A percentile compares a stretch with the other conserved stretches of the same genome.
These are phyloP conservation scores for Drosophila bunnanda DNA, from an alignment of 2,888 invertebrate genomes.

Conservation along the genomic window DNA sequence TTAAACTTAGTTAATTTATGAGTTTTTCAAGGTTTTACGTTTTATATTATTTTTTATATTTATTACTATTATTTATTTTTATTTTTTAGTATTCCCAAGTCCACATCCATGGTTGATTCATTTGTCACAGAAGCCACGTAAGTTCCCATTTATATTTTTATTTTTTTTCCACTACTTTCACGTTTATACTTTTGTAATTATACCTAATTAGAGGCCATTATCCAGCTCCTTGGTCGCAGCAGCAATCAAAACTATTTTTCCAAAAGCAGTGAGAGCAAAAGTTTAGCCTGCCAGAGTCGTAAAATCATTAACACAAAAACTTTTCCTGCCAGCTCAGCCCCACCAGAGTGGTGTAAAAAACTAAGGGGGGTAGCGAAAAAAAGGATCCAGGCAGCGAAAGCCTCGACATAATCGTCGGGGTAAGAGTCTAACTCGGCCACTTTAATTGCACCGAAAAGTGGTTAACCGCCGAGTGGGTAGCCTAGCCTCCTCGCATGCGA, in stretches of 20 bases:
- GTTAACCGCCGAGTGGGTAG: slow-evolving; percentile 2
- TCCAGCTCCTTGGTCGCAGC: slow-evolving; percentile 7
- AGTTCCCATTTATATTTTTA: slow-evolving; percentile 55
- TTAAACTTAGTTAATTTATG: not conserved
- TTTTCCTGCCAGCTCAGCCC: slow-evolving; percentile 27
- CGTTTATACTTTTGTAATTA: slow-evolving; percentile 17
- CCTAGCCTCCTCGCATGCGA: slow-evolving; percentile 10
- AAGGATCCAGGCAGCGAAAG: not conserved
- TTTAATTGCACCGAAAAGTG: slow-evolving; percentile 65
- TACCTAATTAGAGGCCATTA: slow-evolving; percentile 24
- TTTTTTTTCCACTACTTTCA: slow-evolving; percentile 19
- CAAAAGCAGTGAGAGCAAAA: slow-evolving; percentile 7
- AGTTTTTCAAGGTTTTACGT: no score
- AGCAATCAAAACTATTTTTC: slow-evolving; percentile 29
- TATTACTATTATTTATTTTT: slow-evolving; percentile 21
- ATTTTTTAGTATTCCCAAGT: slow-evolving; percentile 62
- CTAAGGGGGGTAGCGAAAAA: not conserved
- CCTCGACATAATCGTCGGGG: slow-evolving; percentile 51
- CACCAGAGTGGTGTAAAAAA: slow-evolving; percentile 16
- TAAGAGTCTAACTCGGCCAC: slow-evolving; percentile 59
- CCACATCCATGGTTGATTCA: slow-evolving; percentile 77
- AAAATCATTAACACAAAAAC: slow-evolving; percentile 40
- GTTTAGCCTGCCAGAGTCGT: slow-evolving; percentile 37
- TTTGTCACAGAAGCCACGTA: slow-evolving; percentile 80
- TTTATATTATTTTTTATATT: slow-evolving; percentile 16